phyloP scores from a whole-genome alignment of 1,140 invertebrate species.

The Rhyacophila brunnea region DNA sequence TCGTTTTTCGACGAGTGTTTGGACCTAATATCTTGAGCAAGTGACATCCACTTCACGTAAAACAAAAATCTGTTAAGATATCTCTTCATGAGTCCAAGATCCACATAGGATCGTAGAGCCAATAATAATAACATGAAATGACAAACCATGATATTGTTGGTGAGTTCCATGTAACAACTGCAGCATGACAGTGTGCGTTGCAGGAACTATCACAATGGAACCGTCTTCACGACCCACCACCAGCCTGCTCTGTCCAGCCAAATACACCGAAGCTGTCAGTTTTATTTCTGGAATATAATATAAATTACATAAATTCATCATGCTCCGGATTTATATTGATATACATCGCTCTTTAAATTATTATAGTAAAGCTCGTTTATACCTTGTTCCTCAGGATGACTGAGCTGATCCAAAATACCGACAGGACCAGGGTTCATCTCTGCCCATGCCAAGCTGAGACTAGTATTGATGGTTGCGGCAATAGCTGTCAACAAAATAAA shows the following conservation, averaged over 20 bases:
- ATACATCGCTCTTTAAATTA: too few species aligned
- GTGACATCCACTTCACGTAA: too few species aligned
- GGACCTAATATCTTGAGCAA: too few species aligned
- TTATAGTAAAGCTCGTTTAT: too few species aligned
- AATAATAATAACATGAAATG: too few species aligned
- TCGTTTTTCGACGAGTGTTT: too few species aligned
- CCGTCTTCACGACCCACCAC: constrained; percentile 95
- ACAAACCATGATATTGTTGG: constrained; percentile 79
- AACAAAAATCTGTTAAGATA: too few species aligned
- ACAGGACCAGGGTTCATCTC: constrained; percentile 83
- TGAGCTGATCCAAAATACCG: constrained; percentile 87
- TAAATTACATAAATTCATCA: neutral
- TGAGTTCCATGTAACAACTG: constrained; percentile 89
- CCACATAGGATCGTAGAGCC: too few species aligned
- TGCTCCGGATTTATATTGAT: too few species aligned
- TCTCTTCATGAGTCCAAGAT: too few species aligned
- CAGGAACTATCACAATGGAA: constrained; percentile 94
- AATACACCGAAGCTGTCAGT: constrained; percentile 88
- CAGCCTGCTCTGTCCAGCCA: constrained; percentile 88
- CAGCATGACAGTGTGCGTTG: constrained; percentile 91
- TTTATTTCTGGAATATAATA: constrained; percentile 60
- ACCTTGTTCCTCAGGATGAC: constrained; percentile 62
- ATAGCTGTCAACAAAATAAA: constrained; percentile 48
- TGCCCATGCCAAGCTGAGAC: constrained; percentile 81
- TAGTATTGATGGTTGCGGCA: constrained; percentile 73